These are phyloP conservation scores for Drosophila ironensis DNA, from an alignment of 1,140 invertebrate species.

Conservation along the genomic window DNA sequence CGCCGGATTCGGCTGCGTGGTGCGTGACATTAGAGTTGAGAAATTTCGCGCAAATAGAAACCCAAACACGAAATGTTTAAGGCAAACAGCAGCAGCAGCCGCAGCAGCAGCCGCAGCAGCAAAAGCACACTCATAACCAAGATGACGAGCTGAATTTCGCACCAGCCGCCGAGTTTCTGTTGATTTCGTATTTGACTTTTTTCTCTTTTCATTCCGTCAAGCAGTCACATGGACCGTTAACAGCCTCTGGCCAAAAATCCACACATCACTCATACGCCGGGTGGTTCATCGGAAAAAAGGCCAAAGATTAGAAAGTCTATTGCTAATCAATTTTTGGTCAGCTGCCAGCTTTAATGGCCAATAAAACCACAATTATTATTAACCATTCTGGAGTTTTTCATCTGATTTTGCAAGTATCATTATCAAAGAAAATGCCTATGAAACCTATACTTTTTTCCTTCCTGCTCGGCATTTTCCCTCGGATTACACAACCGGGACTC, in stretches of 20 bases:
- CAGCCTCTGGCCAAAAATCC: slow-evolving; percentile 55
- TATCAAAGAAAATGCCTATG: no score
- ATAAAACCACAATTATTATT: slow-evolving; percentile 31
- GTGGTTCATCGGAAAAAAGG: slow-evolving; percentile 57
- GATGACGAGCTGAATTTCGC: slow-evolving; percentile 39
- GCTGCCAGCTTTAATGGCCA: slow-evolving; percentile 35
- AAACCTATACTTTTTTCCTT: background rate
- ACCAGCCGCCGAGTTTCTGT: slow-evolving; percentile 2
- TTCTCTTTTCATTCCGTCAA: background rate
- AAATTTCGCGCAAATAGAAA: slow-evolving; percentile 66
- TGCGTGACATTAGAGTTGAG: slow-evolving; percentile 63
- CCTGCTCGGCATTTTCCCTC: background rate
- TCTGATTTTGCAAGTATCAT: no score
- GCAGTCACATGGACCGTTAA: slow-evolving; percentile 55
- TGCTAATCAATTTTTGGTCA: slow-evolving; percentile 23
- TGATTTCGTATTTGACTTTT: slow-evolving; percentile 1
- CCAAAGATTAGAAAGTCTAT: slow-evolving; percentile 62
- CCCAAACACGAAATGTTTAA: slow-evolving; percentile 39
- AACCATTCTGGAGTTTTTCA: no score
- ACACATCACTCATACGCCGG: slow-evolving; percentile 53
- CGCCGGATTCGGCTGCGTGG: slow-evolving; percentile 29
- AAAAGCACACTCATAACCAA: slow-evolving; percentile 23
- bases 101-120: background rate
- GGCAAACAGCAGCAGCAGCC: slow-evolving; percentile 30
- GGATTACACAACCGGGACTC: slow-evolving; percentile 49